These are phyloP conservation scores for Mamestra brassicae DNA, from an alignment of 2,888 invertebrate species.

Conservation along the genomic window DNA sequence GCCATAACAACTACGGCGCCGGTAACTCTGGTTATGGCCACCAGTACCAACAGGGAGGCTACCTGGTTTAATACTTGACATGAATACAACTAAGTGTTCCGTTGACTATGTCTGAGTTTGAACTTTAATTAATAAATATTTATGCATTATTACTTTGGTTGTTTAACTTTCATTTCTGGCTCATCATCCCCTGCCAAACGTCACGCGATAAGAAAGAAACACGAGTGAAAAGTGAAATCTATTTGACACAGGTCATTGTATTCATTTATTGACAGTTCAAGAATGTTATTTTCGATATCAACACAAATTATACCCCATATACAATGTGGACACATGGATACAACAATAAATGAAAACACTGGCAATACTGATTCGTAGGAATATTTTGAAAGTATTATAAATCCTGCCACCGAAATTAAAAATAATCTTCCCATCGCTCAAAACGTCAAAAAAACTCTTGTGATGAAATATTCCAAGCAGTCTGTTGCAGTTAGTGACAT, in stretches of 20 bases:
- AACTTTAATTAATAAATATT: conserved; percentile 23
- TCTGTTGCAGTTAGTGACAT: too few species aligned
- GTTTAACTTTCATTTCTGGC: background rate
- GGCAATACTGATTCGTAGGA: too few species aligned
- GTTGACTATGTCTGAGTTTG: background rate
- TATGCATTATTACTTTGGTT: background rate
- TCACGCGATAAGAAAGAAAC: too few species aligned
- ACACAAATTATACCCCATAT: background rate
- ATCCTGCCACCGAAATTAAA: too few species aligned
- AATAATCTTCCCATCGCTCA: too few species aligned
- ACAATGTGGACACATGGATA: too few species aligned
- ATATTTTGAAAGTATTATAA: too few species aligned
- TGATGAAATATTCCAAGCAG: too few species aligned
- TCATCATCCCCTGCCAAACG: background rate
- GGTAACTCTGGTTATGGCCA: conserved; percentile 33
- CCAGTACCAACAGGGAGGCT: conserved; percentile 15
- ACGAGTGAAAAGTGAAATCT: too few species aligned
- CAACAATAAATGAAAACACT: too few species aligned
- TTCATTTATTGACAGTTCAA: background rate
- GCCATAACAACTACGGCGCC: conserved; percentile 33
- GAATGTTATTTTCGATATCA: too few species aligned
- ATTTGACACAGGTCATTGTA: background rate
- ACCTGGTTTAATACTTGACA: background rate
- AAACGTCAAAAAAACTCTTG: too few species aligned
- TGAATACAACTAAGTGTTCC: background rate